Percentiles rank a stretch among this genome's conserved stretches.
Conservation (phyloP, 2,888 invertebrate genomes). For the Leptarthrus brevirostris region DNA sequence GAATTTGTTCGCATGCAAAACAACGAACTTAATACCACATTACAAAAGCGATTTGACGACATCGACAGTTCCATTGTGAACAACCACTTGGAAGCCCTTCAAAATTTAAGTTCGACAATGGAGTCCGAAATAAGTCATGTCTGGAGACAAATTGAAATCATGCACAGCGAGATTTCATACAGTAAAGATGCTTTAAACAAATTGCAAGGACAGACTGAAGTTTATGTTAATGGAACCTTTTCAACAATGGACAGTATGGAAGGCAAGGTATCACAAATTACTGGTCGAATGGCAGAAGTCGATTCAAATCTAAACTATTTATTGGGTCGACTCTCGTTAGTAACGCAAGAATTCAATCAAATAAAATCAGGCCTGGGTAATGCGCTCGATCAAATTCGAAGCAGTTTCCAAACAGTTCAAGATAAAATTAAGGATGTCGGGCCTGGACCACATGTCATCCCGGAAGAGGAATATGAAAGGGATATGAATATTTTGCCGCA, state of each 20-base stretch:
- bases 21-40: constrained; percentile 73
- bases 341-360: constrained; percentile 86
- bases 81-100: constrained; percentile 78
- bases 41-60: constrained; percentile 76
- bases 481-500: constrained; percentile 63
- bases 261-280: constrained; percentile 82
- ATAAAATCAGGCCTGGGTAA: constrained; percentile 81
- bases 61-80: constrained; percentile 77
- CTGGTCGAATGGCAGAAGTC: constrained; percentile 80
- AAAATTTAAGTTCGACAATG: constrained; percentile 80
- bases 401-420: constrained; percentile 74
- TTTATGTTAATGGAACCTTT: constrained; percentile 83
- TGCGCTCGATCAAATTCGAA: constrained; percentile 77
- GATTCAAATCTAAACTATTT: constrained; percentile 86
- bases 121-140: constrained; percentile 86
- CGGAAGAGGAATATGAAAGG: constrained; percentile 62
- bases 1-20: constrained; percentile 76
- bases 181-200: constrained; percentile 80
- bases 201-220: constrained; percentile 79
- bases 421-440: constrained; percentile 69
- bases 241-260: constrained; percentile 82
- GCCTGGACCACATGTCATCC: constrained; percentile 73
- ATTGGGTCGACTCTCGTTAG: constrained; percentile 80
- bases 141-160: constrained; percentile 90
- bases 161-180: constrained; percentile 84